Conservation (phyloP, 2,888 invertebrate genomes). For the Eristalinus aeneus region DNA sequence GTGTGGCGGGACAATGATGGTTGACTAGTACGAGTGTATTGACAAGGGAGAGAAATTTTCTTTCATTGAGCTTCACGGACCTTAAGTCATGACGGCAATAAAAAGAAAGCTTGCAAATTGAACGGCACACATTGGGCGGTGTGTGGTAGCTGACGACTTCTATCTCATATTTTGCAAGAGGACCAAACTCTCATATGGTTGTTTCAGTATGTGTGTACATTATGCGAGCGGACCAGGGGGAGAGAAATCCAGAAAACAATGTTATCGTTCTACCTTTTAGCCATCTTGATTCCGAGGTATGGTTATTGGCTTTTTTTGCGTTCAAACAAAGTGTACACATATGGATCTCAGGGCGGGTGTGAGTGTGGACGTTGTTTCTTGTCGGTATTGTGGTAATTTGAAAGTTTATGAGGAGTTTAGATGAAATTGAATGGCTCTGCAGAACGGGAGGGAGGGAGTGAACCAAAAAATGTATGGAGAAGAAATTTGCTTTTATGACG, state of each 20-base stretch:
- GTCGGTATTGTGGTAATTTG: slow-evolving; percentile 68
- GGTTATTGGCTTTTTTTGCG: slow-evolving; percentile 64
- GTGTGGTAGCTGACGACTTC: slow-evolving; percentile 55
- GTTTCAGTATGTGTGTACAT: neutral
- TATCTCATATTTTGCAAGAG: slow-evolving; percentile 68
- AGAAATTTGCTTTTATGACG: slow-evolving; percentile 66
- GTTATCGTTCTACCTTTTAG: slow-evolving; percentile 69
- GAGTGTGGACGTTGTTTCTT: slow-evolving; percentile 47
- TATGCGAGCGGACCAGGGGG: neutral
- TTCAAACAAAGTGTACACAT: slow-evolving; percentile 60
- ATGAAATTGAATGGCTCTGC: slow-evolving; percentile 68
- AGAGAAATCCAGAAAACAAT: slow-evolving; percentile 65
- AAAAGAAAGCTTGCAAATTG: slow-evolving; percentile 70
- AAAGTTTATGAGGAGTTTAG: slow-evolving; percentile 71
- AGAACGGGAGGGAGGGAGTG: slow-evolving; percentile 26
- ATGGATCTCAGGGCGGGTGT: slow-evolving; percentile 34
- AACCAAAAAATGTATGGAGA: slow-evolving; percentile 38
- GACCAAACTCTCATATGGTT: slow-evolving; percentile 57
- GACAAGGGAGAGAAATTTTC: slow-evolving; percentile 62
- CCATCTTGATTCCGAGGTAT: slow-evolving; percentile 70
- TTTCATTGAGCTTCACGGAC: slow-evolving; percentile 64
- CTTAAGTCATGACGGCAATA: slow-evolving; percentile 68
- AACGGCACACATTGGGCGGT: slow-evolving; percentile 38
- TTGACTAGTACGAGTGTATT: slow-evolving; percentile 45
- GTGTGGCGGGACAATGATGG: slow-evolving; percentile 10